Evolutionary conservation across 2,888 invertebrate genomes (phyloP).

Genomic region (Eustalomyia histrio): DNA sequence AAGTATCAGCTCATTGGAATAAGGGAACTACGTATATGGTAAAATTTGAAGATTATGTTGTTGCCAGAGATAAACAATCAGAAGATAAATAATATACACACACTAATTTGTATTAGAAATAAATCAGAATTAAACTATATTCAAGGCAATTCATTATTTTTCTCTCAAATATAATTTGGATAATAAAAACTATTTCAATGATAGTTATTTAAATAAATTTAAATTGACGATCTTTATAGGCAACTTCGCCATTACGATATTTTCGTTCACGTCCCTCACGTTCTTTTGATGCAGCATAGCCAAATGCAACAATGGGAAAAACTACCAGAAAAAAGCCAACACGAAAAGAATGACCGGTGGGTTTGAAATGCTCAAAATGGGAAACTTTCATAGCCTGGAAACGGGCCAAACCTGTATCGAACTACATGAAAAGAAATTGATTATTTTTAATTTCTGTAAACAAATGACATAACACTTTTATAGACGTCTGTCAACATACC

Average conservation of each 20-base stretch:
- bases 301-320: constrained; percentile 81
- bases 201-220: constrained; percentile 83
- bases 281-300: constrained; percentile 81
- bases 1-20: constrained; percentile 99
- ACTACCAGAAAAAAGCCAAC: constrained; percentile 81
- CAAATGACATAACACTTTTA: constrained; percentile 77
- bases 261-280: constrained; percentile 81
- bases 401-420: constrained; percentile 88
- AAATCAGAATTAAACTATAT: constrained; percentile 59
- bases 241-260: constrained; percentile 86
- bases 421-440: constrained; percentile 82
- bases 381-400: constrained; percentile 86
- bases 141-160: constrained; percentile 37
- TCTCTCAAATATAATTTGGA: not conserved
- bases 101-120: constrained; percentile 18
- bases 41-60: constrained; percentile 96
- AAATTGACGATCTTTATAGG: constrained; percentile 86
- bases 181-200: not conserved
- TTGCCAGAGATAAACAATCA: constrained; percentile 92
- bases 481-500: constrained; percentile 81
- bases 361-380: constrained; percentile 84
- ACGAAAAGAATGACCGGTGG: constrained; percentile 82
- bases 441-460: constrained; percentile 18
- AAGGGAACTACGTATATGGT: constrained; percentile 99
- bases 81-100: constrained; percentile 86